Percentiles rank a stretch among this genome's conserved stretches.
Conservation (phyloP, 2,113 vertebrate genomes). For the Ramphastos sulfuratus region DNA sequence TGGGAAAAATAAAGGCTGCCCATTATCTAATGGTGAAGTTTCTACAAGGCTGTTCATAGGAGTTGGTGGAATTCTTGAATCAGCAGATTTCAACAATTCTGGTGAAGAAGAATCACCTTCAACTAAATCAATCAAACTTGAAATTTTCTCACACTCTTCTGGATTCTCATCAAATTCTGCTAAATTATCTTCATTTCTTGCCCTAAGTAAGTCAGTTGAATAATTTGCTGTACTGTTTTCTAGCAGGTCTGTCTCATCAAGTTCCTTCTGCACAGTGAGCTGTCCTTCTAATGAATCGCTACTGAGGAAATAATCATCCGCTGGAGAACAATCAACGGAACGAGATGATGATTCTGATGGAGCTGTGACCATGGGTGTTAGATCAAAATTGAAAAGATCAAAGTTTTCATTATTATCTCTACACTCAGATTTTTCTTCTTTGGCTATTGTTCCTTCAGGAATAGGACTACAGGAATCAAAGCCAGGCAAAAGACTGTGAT, state of each 20-base stretch:
- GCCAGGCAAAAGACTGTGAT: constrained; percentile 83
- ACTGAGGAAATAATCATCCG: constrained; percentile 77
- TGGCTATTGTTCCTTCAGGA: constrained; percentile 80
- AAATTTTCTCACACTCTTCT: constrained; percentile 59
- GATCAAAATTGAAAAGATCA: constrained; percentile 87
- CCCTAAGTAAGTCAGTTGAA: constrained; percentile 65
- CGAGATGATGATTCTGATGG: constrained; percentile 71
- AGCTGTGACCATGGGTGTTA: constrained; percentile 72
- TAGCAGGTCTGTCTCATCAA: constrained; percentile 39
- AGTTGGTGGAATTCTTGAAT: constrained; percentile 84
- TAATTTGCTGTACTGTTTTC: constrained; percentile 70
- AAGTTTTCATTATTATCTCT: constrained; percentile 77
- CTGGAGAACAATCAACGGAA: constrained; percentile 78
- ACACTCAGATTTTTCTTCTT: constrained; percentile 77
- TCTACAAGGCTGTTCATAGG: constrained; percentile 90
- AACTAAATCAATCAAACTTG: constrained; percentile 56
- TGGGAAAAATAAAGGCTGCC: constrained; percentile 79
- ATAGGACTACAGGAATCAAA: constrained; percentile 82
- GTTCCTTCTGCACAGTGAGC: constrained; percentile 59
- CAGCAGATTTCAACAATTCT: constrained; percentile 65
- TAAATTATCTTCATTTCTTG: constrained; percentile 71
- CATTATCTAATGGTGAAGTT: constrained; percentile 81
- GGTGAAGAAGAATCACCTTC: constrained; percentile 66
- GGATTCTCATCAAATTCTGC: constrained; percentile 78
- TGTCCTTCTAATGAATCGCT: constrained; percentile 75